Evolutionary conservation across 2,113 vertebrate species (phyloP).

Genomic region (Bombycilla garrulus): DNA sequence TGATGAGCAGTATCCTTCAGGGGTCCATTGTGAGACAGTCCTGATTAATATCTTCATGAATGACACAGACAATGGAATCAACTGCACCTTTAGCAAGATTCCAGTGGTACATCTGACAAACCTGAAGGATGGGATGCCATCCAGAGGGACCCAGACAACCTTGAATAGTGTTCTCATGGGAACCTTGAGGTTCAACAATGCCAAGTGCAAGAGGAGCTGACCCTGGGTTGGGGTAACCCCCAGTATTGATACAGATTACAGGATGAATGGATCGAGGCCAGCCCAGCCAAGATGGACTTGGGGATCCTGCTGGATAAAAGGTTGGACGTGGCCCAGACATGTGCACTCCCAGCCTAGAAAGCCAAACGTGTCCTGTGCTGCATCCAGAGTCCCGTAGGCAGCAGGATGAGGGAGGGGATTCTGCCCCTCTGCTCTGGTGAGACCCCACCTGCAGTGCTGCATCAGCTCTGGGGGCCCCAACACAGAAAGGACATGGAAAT

Average conservation of each 20-base stretch:
- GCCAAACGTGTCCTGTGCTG: accelerated
- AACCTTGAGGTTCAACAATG: background rate
- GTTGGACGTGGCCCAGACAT: background rate
- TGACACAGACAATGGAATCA: background rate
- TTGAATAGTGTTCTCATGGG: background rate
- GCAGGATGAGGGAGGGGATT: background rate
- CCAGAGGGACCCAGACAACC: background rate
- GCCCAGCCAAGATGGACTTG: background rate
- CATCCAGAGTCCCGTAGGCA: background rate
- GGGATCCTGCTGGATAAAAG: background rate
- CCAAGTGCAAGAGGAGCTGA: background rate
- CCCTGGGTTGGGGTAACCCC: accelerated
- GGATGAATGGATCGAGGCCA: background rate
- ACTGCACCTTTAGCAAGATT: background rate
- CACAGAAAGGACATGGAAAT: accelerated
- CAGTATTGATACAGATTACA: accelerated
- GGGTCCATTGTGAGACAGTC: background rate
- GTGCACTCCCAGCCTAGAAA: background rate
- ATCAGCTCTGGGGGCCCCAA: background rate
- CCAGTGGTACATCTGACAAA: background rate
- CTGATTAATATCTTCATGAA: background rate
- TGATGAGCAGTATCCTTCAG: background rate
- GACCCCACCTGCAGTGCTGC: background rate
- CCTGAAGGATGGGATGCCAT: background rate
- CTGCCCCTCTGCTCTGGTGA: background rate